Percentiles rank a stretch among this genome's conserved stretches.
These are phyloP conservation scores for Tetraneura akinire DNA, from an alignment of 1,140 invertebrate genomes.

Conservation along the genomic window DNA sequence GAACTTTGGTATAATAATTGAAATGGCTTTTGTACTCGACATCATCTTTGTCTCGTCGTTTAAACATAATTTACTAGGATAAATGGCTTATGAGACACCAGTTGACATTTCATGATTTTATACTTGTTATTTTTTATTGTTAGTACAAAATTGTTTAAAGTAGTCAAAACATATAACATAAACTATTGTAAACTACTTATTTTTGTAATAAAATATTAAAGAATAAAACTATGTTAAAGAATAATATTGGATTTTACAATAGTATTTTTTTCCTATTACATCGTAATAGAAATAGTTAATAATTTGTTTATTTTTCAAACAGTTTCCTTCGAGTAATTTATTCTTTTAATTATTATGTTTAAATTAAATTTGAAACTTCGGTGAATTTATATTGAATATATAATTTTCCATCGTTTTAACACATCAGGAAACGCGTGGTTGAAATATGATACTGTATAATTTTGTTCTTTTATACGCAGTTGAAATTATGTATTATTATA, in stretches of 20 bases:
- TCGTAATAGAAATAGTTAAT: no score
- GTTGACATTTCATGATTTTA: constrained; percentile 29
- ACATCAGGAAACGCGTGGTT: neutral
- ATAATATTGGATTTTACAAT: neutral
- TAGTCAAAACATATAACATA: neutral
- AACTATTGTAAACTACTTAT: neutral
- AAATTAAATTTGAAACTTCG: neutral
- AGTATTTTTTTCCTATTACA: neutral
- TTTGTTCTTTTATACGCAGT: neutral
- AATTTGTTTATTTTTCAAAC: no score
- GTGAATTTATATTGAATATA: neutral
- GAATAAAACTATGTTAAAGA: neutral
- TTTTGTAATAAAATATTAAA: constrained; percentile 7
- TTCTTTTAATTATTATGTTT: neutral
- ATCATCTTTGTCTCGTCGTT: constrained; percentile 24
- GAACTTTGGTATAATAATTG: constrained; percentile 35
- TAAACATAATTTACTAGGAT: constrained; percentile 27
- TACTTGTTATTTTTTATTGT: neutral
- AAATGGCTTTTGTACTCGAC: constrained; percentile 32
- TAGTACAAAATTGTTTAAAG: neutral
- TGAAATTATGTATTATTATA: neutral
- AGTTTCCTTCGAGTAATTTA: no score
- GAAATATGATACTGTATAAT: constrained; percentile 17
- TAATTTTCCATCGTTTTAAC: neutral
- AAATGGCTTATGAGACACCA: constrained; percentile 32